Evolutionary conservation across 2,888 invertebrate genomes (phyloP), one percentile per base, ranked within the genome.

Genomic region (Drosophila trichaetosa): DNA sequence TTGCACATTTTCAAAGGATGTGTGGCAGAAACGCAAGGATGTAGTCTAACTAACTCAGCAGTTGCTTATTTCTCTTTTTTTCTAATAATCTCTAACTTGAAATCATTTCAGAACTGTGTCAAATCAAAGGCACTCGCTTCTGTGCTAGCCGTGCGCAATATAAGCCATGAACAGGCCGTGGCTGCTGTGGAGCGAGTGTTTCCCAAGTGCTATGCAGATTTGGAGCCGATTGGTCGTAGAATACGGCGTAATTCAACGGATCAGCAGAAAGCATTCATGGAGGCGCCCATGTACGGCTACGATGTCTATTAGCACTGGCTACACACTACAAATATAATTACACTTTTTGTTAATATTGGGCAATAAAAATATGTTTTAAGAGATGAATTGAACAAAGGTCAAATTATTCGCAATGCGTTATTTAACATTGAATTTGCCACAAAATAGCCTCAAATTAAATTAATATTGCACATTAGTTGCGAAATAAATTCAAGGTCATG

Each of bases 171-270:
- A 57, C 96, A 97, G 91, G 98, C 98, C 0, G 93, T 95, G 21
- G 95, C 95, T 34, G 95, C 96, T 0, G 96, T 99, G 31, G 96
- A 98, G 80, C 95, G 96, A 89, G 98, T 99, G 1, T 99, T 99
- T 93, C 94, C 96, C 0, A 96, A 96, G 91, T 99, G 99, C 92
- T 99, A 99, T 90, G 95, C 95, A 27, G 99, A 99, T 93, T 94
- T 98, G 82, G 99, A 99, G 91, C 99, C 99, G 0, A 95, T 99
- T 57, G 98, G 98, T 0, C 94, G 97, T 79, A 93, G 97, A 74
- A 94, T 97, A 74, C 94, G 96, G 78, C 94, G 96, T 69, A 96
- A 96, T 91, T 97, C 97, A 0, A 93, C 94, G 1, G 97, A 98
- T 88, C 96, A 96, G 94, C 92, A 95, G 5, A 95, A 95, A 91